phyloP scores from a whole-genome alignment of 2,888 invertebrate species.

The Caprella mutica region DNA sequence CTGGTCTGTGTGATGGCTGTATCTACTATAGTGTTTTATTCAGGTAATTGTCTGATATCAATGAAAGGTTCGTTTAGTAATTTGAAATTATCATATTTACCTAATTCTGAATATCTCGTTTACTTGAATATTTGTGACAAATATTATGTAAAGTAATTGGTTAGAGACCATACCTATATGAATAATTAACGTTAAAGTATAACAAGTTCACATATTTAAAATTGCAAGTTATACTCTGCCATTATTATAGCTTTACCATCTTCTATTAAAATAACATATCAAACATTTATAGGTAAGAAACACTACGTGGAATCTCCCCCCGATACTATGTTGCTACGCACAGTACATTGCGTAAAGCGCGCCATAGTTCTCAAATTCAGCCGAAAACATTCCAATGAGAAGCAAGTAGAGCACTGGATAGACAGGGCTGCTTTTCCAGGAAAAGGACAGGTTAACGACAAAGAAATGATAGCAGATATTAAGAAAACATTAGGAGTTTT shows the following conservation, averaged over 20 bases:
- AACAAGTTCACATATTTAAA: too few relatives aligned
- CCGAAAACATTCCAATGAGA: background rate
- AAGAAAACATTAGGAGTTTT: slow-evolving; percentile 41
- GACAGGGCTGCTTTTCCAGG: slow-evolving; percentile 40
- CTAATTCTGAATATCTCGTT: too few relatives aligned
- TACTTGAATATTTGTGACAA: too few relatives aligned
- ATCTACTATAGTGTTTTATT: slow-evolving; percentile 15
- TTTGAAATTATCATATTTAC: too few relatives aligned
- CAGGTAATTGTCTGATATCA: slow-evolving; percentile 4
- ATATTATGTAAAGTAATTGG: too few relatives aligned
- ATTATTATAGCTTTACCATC: too few relatives aligned
- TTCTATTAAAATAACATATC: too few relatives aligned
- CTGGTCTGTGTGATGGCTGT: slow-evolving; percentile 14
- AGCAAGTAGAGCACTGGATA: slow-evolving; percentile 42
- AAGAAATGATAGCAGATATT: slow-evolving; percentile 41
- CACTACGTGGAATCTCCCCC: slow-evolving; percentile 21
- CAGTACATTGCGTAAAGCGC: slow-evolving; percentile 8
- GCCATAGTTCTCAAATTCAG: slow-evolving; percentile 11
- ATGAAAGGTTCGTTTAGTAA: background rate
- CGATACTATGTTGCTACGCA: slow-evolving; percentile 17
- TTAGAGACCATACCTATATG: too few relatives aligned
- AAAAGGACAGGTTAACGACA: slow-evolving; percentile 40
- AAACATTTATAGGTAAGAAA: slow-evolving; percentile 14
- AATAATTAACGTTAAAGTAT: too few relatives aligned
- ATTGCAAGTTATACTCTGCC: too few relatives aligned